A percentile compares a stretch with the other conserved stretches of the same genome.
Conservation (phyloP, 2,888 invertebrate genomes). For the Phaonia tiefii region DNA sequence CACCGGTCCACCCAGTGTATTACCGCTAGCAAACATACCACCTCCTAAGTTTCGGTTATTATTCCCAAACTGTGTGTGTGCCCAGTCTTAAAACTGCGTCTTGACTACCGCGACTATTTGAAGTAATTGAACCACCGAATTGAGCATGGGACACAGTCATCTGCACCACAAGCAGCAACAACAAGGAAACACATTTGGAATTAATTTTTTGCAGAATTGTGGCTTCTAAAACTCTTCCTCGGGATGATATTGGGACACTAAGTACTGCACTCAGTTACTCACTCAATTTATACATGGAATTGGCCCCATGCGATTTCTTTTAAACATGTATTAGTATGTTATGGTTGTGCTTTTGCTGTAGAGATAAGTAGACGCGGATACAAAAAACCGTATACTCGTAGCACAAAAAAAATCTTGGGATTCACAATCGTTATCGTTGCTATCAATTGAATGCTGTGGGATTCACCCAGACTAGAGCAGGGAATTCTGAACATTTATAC, state of each 20-base stretch:
- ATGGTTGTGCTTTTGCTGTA: background rate
- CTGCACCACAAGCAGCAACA: background rate
- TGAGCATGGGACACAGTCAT: conserved; percentile 42
- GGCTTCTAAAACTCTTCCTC: background rate
- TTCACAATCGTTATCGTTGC: background rate
- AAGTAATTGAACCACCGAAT: conserved; percentile 50
- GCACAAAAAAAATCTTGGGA: background rate
- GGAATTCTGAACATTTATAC: too few relatives aligned
- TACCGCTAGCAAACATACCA: conserved; percentile 64
- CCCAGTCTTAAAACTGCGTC: conserved; percentile 52
- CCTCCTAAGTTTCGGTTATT: conserved; percentile 60
- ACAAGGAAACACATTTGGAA: conserved; percentile 1
- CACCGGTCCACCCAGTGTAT: conserved; percentile 57
- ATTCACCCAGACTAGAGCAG: too few relatives aligned
- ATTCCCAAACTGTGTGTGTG: conserved; percentile 56
- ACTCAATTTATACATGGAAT: conserved; percentile 5
- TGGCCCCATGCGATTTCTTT: too few relatives aligned
- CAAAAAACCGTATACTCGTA: background rate
- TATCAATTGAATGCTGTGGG: background rate
- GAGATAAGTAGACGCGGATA: background rate
- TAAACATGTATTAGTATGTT: background rate
- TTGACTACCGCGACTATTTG: conserved; percentile 54
- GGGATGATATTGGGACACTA: background rate
- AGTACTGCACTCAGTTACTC: background rate
- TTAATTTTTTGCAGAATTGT: conserved; percentile 1